Conservation (phyloP, 2,113 vertebrate species). For the Rhinolophus sinicus region DNA sequence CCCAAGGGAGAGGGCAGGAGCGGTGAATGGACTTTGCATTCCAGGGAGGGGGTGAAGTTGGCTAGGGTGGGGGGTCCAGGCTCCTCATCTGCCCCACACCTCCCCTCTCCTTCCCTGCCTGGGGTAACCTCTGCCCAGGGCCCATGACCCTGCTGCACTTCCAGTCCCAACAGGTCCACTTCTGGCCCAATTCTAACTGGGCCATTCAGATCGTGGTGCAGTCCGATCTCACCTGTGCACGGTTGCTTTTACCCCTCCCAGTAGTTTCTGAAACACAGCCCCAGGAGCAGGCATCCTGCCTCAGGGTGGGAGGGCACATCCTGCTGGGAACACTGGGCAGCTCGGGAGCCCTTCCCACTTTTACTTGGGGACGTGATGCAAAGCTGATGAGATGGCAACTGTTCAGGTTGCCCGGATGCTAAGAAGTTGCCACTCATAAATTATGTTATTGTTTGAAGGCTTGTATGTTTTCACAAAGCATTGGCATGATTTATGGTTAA, state of each 20-base stretch:
- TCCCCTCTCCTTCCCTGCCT: background rate
- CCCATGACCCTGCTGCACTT: background rate
- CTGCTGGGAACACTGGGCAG: background rate
- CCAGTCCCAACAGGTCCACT: background rate
- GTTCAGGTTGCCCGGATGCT: background rate
- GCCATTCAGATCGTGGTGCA: background rate
- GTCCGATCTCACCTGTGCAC: background rate
- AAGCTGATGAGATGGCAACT: background rate
- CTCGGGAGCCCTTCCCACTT: background rate
- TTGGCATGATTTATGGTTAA: background rate
- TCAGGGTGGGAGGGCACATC: background rate
- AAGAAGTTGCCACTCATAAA: background rate
- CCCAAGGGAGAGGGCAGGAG: background rate
- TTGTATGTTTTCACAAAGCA: background rate
- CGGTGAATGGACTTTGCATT: background rate
- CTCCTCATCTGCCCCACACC: background rate
- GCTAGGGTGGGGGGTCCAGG: background rate
- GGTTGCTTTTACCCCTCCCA: background rate
- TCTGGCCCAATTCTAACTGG: background rate
- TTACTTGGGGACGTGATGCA: background rate
- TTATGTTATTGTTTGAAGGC: background rate
- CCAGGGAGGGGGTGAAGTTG: rapidly evolving
- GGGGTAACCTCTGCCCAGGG: background rate
- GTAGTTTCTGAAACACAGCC: background rate
- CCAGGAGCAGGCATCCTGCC: too few relatives aligned